phyloP scores from a whole-genome alignment of 1,140 invertebrate genomes.

The Megalonaias nervosa region DNA sequence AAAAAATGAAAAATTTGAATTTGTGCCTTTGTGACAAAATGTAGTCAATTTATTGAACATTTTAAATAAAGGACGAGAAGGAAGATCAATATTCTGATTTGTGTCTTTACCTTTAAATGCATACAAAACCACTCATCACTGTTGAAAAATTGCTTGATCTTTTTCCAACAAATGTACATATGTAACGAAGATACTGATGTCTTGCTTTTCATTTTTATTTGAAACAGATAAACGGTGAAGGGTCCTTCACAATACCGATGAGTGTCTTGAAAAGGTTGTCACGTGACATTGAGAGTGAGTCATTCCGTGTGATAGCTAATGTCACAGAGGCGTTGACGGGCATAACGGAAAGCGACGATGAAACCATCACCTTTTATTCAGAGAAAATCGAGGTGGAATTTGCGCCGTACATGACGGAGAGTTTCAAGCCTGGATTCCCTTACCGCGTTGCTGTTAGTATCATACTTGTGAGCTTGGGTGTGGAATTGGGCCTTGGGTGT shows the following conservation, averaged over 20 bases:
- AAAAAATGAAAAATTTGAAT: too few relatives aligned
- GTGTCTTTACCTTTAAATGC: neutral
- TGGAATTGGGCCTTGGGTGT: too few relatives aligned
- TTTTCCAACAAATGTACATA: neutral
- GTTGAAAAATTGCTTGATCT: too few relatives aligned
- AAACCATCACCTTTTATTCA: slow-evolving; percentile 7
- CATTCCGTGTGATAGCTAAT: slow-evolving; percentile 12
- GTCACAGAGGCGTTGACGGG: slow-evolving; percentile 23
- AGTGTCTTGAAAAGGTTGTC: neutral
- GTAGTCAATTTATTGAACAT: too few relatives aligned
- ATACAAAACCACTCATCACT: neutral
- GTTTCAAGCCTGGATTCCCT: slow-evolving; percentile 22
- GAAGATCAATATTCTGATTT: too few relatives aligned
- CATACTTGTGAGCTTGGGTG: too few relatives aligned
- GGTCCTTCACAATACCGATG: slow-evolving; percentile 8
- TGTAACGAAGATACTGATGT: neutral
- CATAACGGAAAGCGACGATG: slow-evolving; percentile 6
- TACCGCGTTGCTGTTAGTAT: slow-evolving; percentile 16
- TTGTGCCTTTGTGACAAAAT: too few relatives aligned
- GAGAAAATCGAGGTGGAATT: slow-evolving; percentile 21
- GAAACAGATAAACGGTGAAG: slow-evolving; percentile 12
- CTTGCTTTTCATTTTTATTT: neutral
- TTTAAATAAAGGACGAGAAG: too few relatives aligned
- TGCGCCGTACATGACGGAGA: slow-evolving; percentile 20
- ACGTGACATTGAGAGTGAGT: slow-evolving; percentile 16